Evolutionary conservation across 2,888 invertebrate genomes (phyloP).

Genomic region (Trissolcus brochymenae): DNA sequence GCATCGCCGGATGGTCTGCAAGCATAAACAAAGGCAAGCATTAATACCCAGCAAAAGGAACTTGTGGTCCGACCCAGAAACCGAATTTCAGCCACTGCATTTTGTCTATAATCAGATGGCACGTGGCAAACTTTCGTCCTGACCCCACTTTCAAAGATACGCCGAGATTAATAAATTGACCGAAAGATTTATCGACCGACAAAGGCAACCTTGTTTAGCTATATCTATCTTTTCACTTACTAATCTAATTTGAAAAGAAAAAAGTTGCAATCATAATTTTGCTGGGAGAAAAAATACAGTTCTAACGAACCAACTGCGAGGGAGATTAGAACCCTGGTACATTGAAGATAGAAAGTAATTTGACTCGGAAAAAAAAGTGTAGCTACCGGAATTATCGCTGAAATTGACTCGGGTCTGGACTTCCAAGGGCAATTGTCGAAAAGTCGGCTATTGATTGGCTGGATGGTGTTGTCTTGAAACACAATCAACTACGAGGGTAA

Average conservation of each 20-base stretch:
- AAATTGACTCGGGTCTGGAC: slow-evolving; percentile 27
- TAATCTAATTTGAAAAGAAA: no score
- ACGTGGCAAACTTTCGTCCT: slow-evolving; percentile 27
- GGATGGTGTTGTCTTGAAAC: slow-evolving; percentile 45
- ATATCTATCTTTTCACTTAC: no score
- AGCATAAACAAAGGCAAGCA: slow-evolving; percentile 46
- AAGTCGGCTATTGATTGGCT: slow-evolving; percentile 67
- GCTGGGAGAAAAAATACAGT: neutral
- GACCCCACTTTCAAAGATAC: slow-evolving; percentile 39
- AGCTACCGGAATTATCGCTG: slow-evolving; percentile 32
- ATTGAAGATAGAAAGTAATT: slow-evolving; percentile 21
- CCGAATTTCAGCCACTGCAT: slow-evolving; percentile 35
- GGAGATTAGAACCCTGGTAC: slow-evolving; percentile 17
- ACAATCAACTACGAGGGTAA: slow-evolving; percentile 36
- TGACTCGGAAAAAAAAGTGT: slow-evolving; percentile 21
- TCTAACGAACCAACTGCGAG: slow-evolving; percentile 16
- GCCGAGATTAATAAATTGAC: slow-evolving; percentile 12
- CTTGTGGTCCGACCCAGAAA: slow-evolving; percentile 49
- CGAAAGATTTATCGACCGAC: neutral
- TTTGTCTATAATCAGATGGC: slow-evolving; percentile 34
- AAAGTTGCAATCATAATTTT: neutral
- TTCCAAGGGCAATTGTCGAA: slow-evolving; percentile 60
- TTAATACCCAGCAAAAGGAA: slow-evolving; percentile 12
- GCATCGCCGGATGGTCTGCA: slow-evolving; percentile 84
- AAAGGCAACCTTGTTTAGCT: neutral